Conservation (phyloP, 2,113 vertebrate genomes). For the Triplophysa dalaica region DNA sequence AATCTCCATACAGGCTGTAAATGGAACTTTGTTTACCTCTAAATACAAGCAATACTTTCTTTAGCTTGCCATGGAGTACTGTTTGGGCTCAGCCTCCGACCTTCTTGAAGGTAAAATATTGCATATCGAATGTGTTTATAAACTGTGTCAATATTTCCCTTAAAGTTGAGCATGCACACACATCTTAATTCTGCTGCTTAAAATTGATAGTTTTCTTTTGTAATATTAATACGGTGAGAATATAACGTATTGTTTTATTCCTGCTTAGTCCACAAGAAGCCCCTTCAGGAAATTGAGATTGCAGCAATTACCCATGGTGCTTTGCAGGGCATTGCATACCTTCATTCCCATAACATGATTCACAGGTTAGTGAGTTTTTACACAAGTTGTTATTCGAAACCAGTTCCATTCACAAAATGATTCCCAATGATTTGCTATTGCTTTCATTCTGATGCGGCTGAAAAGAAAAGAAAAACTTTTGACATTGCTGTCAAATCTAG, state of each 20-base stretch:
- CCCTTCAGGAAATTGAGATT: slow-evolving; percentile 90
- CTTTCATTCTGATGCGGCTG: no score
- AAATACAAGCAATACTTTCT: not conserved
- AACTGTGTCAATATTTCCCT: not conserved
- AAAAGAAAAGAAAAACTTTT: no score
- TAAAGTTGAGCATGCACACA: not conserved
- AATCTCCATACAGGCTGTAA: not conserved
- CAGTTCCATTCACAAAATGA: no score
- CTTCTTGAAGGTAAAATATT: slow-evolving; percentile 84
- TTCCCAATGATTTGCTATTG: no score
- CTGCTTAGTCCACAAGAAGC: slow-evolving; percentile 88
- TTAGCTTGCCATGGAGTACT: slow-evolving; percentile 93
- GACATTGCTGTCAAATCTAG: no score
- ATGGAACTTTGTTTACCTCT: not conserved
- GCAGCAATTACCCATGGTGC: slow-evolving; percentile 92
- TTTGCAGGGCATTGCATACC: slow-evolving; percentile 89
- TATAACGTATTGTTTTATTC: not conserved
- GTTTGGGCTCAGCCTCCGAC: slow-evolving; percentile 90
- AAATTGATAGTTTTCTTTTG: not conserved
- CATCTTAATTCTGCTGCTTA: no score
- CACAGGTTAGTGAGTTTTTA: slow-evolving; percentile 76
- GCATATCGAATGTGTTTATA: not conserved
- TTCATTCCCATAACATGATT: slow-evolving; percentile 94
- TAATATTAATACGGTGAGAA: not conserved
- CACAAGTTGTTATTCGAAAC: no score